Evolutionary conservation across 1,140 invertebrate species (phyloP), one percentile per base, ranked within the genome.

Genomic region (Trachymyrmex cornetzi): DNA sequence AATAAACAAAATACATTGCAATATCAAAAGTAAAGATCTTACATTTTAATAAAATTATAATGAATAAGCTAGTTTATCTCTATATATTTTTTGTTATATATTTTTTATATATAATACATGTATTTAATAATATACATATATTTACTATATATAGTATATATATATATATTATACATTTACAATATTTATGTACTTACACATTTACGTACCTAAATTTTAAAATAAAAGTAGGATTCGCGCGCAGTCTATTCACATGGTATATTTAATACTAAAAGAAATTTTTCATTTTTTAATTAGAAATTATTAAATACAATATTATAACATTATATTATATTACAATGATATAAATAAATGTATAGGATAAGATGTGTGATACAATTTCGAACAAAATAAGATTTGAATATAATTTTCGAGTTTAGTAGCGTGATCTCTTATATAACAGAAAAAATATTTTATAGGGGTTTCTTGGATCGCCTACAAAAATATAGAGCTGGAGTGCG

Each of bases 151-250:
- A 44, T 50, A 66, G 63, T 34, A n/a, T n/a, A 66, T n/a, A 66
- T 66, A 34, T 55, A 9, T 71, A 55, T 55, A 19, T 72, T 57
- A 72, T 72, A 69, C 66, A 48, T 74, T 34, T 75, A n/a, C n/a
- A 22, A 22, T 74, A 74, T 55, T 74, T 74, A 74, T 75, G 55
- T 59, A 38, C 30, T 34, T 34, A 34, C 0, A 34, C 6, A 34
- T 34, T 61, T 63, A 77, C 2, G 7, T 69, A n/a, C 24, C n/a
- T 57, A 55, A 80, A 30, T 80, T 19, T 44, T 38, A 27, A 53
- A 38, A 22, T 67, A 67, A 34, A 24, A 14, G 5, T 44, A 16
- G 24, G 24, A 64, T 77, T 55, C 16, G 14, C n/a, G 38, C 16
- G 14, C n/a, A 12, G 24, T 66, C 44, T 55, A 81, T 44, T 57